phyloP scores from a whole-genome alignment of 1,140 invertebrate genomes.

The Plectrocnemia conspersa region DNA sequence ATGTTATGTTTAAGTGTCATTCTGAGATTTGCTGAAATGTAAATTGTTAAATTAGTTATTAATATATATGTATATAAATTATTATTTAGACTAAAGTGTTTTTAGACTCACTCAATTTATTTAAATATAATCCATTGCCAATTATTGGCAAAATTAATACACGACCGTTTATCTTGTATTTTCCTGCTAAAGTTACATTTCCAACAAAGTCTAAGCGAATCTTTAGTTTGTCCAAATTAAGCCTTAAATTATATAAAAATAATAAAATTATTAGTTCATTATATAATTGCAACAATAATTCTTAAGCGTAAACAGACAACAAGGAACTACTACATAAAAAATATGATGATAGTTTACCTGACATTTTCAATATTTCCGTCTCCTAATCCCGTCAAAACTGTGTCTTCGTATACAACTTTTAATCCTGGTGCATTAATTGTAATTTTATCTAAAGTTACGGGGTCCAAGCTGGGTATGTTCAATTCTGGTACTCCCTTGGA shows the following conservation, averaged over 20 bases:
- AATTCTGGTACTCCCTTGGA: constrained; percentile 51
- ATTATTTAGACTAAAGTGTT: neutral
- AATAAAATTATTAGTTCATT: too few relatives aligned
- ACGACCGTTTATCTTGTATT: constrained; percentile 56
- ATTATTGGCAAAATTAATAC: constrained; percentile 56
- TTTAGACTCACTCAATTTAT: constrained; percentile 55
- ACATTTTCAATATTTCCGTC: constrained; percentile 42
- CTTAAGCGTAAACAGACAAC: too few relatives aligned
- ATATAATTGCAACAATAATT: too few relatives aligned
- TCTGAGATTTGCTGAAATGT: constrained; percentile 49
- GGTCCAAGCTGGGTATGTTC: constrained; percentile 48
- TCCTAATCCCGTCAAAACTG: constrained; percentile 42
- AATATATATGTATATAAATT: neutral
- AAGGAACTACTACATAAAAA: too few relatives aligned
- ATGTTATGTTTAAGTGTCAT: constrained; percentile 46
- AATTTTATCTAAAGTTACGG: constrained; percentile 46
- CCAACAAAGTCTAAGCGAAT: constrained; percentile 45
- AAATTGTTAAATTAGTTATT: constrained; percentile 8
- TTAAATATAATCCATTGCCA: constrained; percentile 54
- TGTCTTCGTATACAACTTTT: constrained; percentile 44
- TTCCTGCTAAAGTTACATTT: constrained; percentile 48
- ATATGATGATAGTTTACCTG: constrained; percentile 48
- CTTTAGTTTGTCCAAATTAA: constrained; percentile 40
- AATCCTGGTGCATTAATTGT: constrained; percentile 43
- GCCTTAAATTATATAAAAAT: constrained; percentile 37